Evolutionary conservation across 2,113 vertebrate species (phyloP).

Genomic region (Bos indicus): DNA sequence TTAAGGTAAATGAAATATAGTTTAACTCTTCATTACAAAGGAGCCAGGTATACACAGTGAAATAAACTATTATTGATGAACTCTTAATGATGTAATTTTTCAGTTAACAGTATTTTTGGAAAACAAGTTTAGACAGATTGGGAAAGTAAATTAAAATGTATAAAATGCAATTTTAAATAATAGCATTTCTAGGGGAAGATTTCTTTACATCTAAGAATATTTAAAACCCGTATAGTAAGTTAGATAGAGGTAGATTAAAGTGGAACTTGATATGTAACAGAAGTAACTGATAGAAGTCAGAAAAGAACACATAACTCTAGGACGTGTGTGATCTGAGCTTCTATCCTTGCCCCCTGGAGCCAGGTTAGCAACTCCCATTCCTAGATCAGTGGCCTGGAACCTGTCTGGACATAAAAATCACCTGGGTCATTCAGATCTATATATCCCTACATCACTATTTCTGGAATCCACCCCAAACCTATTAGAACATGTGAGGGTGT

Average conservation of each 20-base stretch:
- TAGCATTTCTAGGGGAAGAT: not conserved
- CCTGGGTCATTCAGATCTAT: not conserved
- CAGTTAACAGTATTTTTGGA: slow-evolving; percentile 38
- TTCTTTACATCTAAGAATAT: slow-evolving; percentile 15
- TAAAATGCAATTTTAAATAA: slow-evolving; percentile 14
- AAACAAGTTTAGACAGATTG: slow-evolving; percentile 42
- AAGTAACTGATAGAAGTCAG: not conserved
- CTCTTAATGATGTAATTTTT: slow-evolving; percentile 12
- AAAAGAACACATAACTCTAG: not conserved
- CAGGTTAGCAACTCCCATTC: not conserved
- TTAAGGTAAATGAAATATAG: slow-evolving; percentile 30
- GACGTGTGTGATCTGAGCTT: not conserved
- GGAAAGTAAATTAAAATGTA: slow-evolving; percentile 36
- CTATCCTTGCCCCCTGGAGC: not conserved
- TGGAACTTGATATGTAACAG: not conserved
- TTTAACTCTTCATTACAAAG: not conserved
- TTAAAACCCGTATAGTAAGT: not conserved
- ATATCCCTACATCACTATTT: not conserved
- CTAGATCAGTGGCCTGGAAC: not conserved
- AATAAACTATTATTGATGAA: slow-evolving; percentile 34
- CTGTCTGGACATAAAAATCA: not conserved
- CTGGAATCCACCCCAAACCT: not conserved
- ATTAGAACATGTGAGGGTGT: not conserved
- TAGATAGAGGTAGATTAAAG: slow-evolving; percentile 9
- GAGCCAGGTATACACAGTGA: not conserved